Conservation (phyloP, 2,888 invertebrate genomes). For the Drosophila subsilvestris region DNA sequence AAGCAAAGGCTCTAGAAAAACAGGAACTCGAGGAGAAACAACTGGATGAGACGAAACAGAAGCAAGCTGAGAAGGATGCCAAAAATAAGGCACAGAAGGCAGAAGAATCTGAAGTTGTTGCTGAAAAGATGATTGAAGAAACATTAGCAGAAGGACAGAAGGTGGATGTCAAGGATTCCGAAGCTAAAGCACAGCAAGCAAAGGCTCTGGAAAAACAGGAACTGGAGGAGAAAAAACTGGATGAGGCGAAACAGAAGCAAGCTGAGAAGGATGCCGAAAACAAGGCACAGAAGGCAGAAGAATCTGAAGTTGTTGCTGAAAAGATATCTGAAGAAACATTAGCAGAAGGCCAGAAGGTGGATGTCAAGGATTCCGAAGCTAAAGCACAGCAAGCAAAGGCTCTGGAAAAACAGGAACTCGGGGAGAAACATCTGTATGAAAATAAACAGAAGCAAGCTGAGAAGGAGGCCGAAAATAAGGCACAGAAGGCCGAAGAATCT, state of each 20-base stretch:
- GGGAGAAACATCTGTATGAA: constrained; percentile 15
- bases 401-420: constrained; percentile 12
- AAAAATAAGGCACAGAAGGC: no score
- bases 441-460: constrained; percentile 4
- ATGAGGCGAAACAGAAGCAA: neutral
- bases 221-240: neutral
- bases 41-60: no score
- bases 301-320: constrained; percentile 4
- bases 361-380: constrained; percentile 32
- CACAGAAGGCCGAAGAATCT: constrained; percentile 12
- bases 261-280: neutral
- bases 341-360: constrained; percentile 41
- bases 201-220: constrained; percentile 1
- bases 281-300: neutral
- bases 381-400: constrained; percentile 28
- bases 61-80: no score
- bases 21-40: no score
- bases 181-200: no score
- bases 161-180: no score
- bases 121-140: constrained; percentile 1
- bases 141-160: no score
- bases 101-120: neutral
- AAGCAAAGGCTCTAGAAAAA: no score
- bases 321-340: constrained; percentile 6
- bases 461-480: neutral